Conservation (phyloP, 2,113 vertebrate species). For the Himantopus leucocephalus region DNA sequence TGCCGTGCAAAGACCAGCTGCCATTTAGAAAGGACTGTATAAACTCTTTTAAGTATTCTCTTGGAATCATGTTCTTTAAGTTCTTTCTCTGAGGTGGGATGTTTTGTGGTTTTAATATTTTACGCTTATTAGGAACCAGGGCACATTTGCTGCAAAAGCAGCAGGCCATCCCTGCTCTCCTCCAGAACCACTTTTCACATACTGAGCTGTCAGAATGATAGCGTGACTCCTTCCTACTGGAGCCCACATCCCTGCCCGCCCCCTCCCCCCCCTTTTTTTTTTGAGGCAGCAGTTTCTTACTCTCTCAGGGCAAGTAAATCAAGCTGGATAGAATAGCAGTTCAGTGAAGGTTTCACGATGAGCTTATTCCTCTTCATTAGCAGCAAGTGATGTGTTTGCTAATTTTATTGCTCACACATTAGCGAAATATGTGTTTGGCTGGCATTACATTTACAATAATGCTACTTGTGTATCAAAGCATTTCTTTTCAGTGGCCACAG, state of each 20-base stretch:
- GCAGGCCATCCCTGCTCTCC: neutral
- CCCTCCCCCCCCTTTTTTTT: no score
- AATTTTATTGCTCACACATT: constrained; percentile 4
- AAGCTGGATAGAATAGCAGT: constrained; percentile 19
- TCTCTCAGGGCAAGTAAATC: neutral
- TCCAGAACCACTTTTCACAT: neutral
- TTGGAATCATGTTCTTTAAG: neutral
- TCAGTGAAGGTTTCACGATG: constrained; percentile 41
- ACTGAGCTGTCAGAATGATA: neutral
- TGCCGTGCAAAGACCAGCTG: neutral
- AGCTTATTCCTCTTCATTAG: constrained; percentile 60
- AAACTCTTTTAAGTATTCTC: neutral
- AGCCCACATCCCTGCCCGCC: accelerated
- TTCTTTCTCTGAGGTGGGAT: neutral
- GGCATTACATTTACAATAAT: neutral
- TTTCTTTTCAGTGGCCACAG: neutral
- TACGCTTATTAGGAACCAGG: neutral
- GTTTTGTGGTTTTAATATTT: neutral
- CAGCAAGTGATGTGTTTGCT: constrained; percentile 53
- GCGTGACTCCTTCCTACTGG: neutral
- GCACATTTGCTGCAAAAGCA: neutral
- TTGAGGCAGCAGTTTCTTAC: neutral
- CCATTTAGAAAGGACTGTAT: neutral
- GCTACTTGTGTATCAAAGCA: neutral
- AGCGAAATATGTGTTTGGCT: constrained; percentile 8